These are phyloP conservation scores for Bemisia tabaci DNA, from an alignment of 1,140 invertebrate species.

Conservation along the genomic window DNA sequence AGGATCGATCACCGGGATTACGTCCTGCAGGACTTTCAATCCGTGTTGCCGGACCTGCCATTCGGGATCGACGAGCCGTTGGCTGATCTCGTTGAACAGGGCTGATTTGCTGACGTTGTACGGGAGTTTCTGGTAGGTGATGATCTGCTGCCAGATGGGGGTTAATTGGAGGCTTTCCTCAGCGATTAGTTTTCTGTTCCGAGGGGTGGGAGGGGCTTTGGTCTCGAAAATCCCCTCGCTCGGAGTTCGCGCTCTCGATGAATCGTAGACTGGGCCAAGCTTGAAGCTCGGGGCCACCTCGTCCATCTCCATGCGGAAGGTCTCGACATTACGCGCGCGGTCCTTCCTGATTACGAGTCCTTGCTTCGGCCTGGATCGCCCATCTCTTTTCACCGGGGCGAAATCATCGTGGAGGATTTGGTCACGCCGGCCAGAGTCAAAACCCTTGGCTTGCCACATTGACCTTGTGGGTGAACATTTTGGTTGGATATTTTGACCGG, in stretches of 20 bases:
- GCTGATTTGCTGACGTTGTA: slow-evolving; percentile 43
- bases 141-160: slow-evolving; percentile 59
- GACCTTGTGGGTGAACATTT: too few relatives aligned
- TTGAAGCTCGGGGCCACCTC: not conserved
- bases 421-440: too few relatives aligned
- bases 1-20: slow-evolving; percentile 47
- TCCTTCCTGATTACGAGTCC: too few relatives aligned
- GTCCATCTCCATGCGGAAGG: not conserved
- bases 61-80: slow-evolving; percentile 57
- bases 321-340: too few relatives aligned
- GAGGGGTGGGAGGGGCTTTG: not conserved
- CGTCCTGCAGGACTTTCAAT: slow-evolving; percentile 53
- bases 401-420: too few relatives aligned
- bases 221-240: not conserved
- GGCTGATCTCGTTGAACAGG: slow-evolving; percentile 50
- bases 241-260: not conserved
- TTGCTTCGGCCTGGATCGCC: too few relatives aligned
- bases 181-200: not conserved
- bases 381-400: too few relatives aligned
- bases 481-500: too few relatives aligned
- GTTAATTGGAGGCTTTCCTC: slow-evolving; percentile 41
- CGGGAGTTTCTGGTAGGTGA: slow-evolving; percentile 38
- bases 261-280: slow-evolving; percentile 5
- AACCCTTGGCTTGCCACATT: too few relatives aligned
- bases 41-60: slow-evolving; percentile 71